phyloP scores from a whole-genome alignment of 1,140 invertebrate species.

The Acromyrmex echinatior region DNA sequence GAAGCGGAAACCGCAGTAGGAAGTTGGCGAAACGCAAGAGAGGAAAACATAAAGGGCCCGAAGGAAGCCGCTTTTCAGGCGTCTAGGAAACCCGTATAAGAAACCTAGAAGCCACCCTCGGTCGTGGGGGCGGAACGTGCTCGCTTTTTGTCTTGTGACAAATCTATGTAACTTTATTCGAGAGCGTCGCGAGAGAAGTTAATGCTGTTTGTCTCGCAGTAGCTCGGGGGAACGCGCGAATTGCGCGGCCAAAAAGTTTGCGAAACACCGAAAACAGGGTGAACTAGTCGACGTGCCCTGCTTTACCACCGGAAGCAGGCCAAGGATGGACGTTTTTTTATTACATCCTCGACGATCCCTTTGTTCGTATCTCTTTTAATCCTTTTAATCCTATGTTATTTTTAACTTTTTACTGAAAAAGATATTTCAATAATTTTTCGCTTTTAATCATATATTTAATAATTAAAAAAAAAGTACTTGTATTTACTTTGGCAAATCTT shows the following conservation, averaged over 20 bases:
- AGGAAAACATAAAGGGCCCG: conserved; percentile 66
- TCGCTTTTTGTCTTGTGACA: conserved; percentile 60
- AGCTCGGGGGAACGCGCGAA: conserved; percentile 32
- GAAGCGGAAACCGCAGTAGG: conserved; percentile 26
- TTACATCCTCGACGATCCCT: conserved; percentile 1
- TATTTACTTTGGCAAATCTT: neutral
- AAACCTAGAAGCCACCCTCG: conserved; percentile 34
- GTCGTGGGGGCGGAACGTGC: conserved; percentile 48
- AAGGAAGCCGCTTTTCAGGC: conserved; percentile 68
- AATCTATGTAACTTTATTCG: conserved; percentile 70
- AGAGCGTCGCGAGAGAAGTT: conserved; percentile 48
- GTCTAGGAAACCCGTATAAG: conserved; percentile 62
- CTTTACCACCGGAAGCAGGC: conserved; percentile 21
- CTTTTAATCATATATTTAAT: neutral
- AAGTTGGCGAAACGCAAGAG: conserved; percentile 60
- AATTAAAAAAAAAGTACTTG: neutral
- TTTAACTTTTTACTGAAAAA: neutral
- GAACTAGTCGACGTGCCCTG: conserved; percentile 5
- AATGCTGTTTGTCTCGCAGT: conserved; percentile 70
- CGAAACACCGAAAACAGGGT: conserved; percentile 37
- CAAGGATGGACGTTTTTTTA: conserved; percentile 32
- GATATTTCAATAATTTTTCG: neutral
- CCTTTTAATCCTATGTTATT: neutral
- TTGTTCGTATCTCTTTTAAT: neutral
- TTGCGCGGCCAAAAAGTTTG: conserved; percentile 42